These are phyloP conservation scores for Gymnocypris eckloni DNA, from an alignment of 2,797 vertebrate genomes.

Conservation along the genomic window DNA sequence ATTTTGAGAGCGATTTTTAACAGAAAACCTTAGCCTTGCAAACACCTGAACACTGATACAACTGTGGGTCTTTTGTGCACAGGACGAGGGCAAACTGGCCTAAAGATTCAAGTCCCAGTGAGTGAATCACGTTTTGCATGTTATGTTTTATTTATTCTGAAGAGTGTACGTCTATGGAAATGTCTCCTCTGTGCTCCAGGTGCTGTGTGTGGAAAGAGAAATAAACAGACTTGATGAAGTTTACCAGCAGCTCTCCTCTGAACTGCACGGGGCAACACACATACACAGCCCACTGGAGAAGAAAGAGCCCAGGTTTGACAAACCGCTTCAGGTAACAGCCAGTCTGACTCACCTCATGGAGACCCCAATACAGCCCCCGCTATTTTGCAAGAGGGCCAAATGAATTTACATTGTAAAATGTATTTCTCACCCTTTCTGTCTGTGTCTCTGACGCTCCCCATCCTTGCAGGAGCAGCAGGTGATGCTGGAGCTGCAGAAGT, in stretches of 20 bases:
- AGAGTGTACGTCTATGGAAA: neutral
- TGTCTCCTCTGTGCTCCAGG: slow-evolving; percentile 63
- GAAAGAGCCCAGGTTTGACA: slow-evolving; percentile 49
- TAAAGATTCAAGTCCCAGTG: slow-evolving; percentile 27
- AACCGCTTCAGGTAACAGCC: slow-evolving; percentile 67
- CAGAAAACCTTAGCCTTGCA: neutral
- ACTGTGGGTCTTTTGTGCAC: neutral
- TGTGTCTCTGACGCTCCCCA: neutral
- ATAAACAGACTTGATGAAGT: slow-evolving; percentile 81
- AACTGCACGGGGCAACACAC: slow-evolving; percentile 71
- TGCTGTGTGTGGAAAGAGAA: slow-evolving; percentile 75
- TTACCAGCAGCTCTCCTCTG: slow-evolving; percentile 79
- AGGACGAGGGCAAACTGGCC: neutral
- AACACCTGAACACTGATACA: neutral
- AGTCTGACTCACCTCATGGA: slow-evolving; percentile 5
- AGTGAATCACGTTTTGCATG: neutral
- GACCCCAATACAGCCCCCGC: neutral
- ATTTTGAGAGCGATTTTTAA: neutral
- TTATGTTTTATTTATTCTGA: neutral
- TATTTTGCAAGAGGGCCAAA: neutral
- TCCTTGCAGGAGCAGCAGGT: slow-evolving; percentile 66
- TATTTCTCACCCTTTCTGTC: neutral
- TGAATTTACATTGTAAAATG: neutral
- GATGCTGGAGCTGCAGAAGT: slow-evolving; percentile 79
- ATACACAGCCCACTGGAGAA: slow-evolving; percentile 56